A percentile compares a stretch with the other conserved stretches of the same genome.
These are phyloP conservation scores for Peromyscus maniculatus DNA, from an alignment of 2,113 vertebrate species.

Conservation along the genomic window DNA sequence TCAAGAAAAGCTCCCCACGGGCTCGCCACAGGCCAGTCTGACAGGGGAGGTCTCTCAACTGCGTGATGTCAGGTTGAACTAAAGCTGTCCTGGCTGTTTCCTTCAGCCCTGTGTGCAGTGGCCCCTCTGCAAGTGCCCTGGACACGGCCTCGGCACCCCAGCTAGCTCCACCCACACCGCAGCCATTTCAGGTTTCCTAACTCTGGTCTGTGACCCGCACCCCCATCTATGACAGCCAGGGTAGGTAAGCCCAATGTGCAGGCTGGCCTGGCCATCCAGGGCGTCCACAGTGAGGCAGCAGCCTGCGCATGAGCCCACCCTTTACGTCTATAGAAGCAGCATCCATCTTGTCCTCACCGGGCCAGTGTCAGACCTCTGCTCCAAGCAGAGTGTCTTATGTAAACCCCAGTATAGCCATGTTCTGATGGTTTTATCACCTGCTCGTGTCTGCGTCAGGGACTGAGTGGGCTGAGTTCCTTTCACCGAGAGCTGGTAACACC, in stretches of 20 bases:
- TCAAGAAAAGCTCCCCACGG: background rate
- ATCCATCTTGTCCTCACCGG: background rate
- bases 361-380: background rate
- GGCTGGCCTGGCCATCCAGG: background rate
- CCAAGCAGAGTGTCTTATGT: background rate
- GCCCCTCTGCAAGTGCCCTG: background rate
- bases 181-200: background rate
- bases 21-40: background rate
- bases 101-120: background rate
- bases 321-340: background rate
- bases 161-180: background rate
- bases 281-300: background rate
- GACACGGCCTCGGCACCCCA: background rate
- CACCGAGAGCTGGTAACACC: background rate
- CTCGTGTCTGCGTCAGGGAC: background rate
- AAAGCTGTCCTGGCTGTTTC: background rate
- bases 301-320: background rate
- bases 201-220: background rate
- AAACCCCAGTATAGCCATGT: background rate
- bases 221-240: background rate
- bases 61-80: too few relatives aligned
- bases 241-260: background rate
- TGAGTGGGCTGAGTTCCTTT: background rate
- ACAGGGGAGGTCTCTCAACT: background rate
- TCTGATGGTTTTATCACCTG: background rate